Conservation (phyloP, 1,140 invertebrate species). For the Drosophila bifasciata region DNA sequence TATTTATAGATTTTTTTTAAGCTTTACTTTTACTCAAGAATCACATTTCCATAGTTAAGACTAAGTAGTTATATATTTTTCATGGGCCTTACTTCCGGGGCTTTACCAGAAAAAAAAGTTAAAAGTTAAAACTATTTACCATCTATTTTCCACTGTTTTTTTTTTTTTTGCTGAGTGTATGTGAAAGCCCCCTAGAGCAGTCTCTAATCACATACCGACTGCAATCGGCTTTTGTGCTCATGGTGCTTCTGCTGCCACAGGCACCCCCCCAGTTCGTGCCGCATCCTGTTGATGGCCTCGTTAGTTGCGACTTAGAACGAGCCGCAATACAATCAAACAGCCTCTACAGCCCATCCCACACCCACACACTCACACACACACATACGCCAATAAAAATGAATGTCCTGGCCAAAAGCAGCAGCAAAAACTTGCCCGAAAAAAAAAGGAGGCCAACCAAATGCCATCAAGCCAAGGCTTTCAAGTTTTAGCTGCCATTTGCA, state of each 20-base stretch:
- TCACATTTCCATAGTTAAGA: too few relatives aligned
- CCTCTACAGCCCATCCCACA: slow-evolving; percentile 21
- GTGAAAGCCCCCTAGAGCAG: background rate
- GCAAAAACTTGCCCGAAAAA: slow-evolving; percentile 21
- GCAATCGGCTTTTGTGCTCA: slow-evolving; percentile 73
- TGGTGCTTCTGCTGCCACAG: slow-evolving; percentile 21
- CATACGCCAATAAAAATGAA: slow-evolving; percentile 66
- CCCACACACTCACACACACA: slow-evolving; percentile 29
- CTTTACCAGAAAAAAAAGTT: too few relatives aligned
- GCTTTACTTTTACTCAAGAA: too few relatives aligned
- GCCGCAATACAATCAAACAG: slow-evolving; percentile 68
- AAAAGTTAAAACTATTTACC: too few relatives aligned
- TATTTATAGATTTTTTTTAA: too few relatives aligned
- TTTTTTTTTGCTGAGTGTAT: slow-evolving; percentile 2
- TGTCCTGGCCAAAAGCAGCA: slow-evolving; percentile 40
- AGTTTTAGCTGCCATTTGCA: slow-evolving; percentile 64
- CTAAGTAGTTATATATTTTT: too few relatives aligned
- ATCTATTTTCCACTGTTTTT: background rate
- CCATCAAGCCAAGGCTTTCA: slow-evolving; percentile 45
- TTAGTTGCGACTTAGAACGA: slow-evolving; percentile 73
- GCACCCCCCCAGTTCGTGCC: slow-evolving; percentile 34
- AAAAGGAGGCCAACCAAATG: slow-evolving; percentile 61
- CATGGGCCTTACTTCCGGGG: too few relatives aligned
- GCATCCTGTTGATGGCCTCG: slow-evolving; percentile 81
- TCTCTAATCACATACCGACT: slow-evolving; percentile 73